Evolutionary conservation across 2,797 vertebrate genomes (phyloP), one percentile per base, ranked within the genome.

Genomic region (Falco columbarius): DNA sequence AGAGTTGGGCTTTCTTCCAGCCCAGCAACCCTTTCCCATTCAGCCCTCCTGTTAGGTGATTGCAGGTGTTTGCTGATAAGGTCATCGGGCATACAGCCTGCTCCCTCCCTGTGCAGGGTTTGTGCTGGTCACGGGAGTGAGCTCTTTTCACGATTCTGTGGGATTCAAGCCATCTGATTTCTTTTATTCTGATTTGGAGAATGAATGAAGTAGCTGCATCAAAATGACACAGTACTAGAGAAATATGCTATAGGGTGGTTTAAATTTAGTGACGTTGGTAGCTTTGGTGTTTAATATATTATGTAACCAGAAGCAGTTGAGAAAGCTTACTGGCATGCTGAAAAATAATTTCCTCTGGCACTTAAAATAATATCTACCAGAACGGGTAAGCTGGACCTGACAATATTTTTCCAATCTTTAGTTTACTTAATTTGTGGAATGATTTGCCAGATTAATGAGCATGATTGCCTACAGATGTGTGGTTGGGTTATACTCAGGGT

Each of bases 21-120:
- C 46, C 21, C 47, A 19, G 17, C 17, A 74, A 3, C 23, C 10
- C 26, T 56, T 90, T 86, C 34, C 47, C 0, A 0, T 62, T 65
- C 58, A 72, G 51, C 38, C 18, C 29, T 15, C 18, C 29, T 15
- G 0, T 40, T 38, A 44, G 76, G 54, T 12, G 29, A 36, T 15
- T n/a, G 30, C 13, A 18, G 51, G 32, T 10, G 10, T 89, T 86
- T 76, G 44, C n/a, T 34, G 20, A 36, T 23, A 4, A 36, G n/a
- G 30, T 29, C 52, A 7, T 2, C 12, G 65, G 29, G 23, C 30
- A 5, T 23, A 3, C 23, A 44, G 72, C 26, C 54, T 38, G 49
- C 67, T 55, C 17, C 46, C n/a, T 75, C 9, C n/a, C 26, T 0
- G 0, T n/a, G 21, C 20, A 30, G 36, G 34, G 5, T 36, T 59